Evolutionary conservation across 2,113 vertebrate genomes (phyloP).

Genomic region (Nothobranchius kuhntae): DNA sequence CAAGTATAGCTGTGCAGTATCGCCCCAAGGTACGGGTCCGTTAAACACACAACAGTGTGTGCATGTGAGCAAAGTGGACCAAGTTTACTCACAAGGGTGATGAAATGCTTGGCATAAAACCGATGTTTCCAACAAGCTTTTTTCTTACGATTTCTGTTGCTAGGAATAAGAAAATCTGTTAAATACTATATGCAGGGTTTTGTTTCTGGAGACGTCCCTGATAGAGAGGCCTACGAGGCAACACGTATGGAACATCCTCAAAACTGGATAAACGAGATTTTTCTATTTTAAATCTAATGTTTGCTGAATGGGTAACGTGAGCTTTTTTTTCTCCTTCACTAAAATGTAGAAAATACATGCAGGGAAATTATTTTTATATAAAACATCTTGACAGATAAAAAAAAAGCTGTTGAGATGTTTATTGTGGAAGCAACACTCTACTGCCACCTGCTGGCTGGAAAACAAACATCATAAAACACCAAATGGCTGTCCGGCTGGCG

Average conservation of each 20-base stretch:
- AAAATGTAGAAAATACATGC: neutral
- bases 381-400: too few species aligned
- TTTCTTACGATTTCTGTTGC: neutral
- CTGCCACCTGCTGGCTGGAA: constrained; percentile 64
- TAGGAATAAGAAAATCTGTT: constrained; percentile 32
- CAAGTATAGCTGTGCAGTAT: constrained; percentile 61
- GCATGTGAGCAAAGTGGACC: constrained; percentile 64
- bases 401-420: neutral
- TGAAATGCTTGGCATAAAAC: constrained; percentile 58
- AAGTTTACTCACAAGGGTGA: constrained; percentile 65
- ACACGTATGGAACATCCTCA: neutral
- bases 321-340: neutral
- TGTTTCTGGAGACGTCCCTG: neutral
- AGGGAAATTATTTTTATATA: neutral
- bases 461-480: constrained; percentile 8
- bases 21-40: constrained; percentile 62
- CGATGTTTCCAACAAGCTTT: constrained; percentile 28
- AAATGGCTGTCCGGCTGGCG: neutral
- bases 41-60: constrained; percentile 62
- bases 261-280: neutral
- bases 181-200: constrained; percentile 9
- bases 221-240: neutral
- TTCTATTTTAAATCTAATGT: neutral
- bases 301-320: neutral
- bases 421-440: constrained; percentile 40